Conservation (phyloP, 2,797 vertebrate genomes). For the Enteromius afrohamiltoni region DNA sequence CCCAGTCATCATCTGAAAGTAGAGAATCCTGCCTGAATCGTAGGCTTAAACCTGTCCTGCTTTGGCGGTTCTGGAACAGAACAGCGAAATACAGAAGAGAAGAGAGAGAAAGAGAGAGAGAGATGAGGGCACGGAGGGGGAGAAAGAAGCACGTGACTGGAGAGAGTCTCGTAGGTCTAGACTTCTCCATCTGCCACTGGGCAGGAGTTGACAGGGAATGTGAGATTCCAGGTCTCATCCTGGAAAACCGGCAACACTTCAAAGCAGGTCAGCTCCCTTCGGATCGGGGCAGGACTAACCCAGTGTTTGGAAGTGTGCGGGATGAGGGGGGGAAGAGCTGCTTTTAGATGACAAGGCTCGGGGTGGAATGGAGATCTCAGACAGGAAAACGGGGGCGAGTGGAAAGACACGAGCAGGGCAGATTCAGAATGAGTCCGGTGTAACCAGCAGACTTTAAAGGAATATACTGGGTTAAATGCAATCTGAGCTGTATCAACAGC, state of each 20-base stretch:
- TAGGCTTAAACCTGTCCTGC: conserved; percentile 2
- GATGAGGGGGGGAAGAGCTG: conserved; percentile 27
- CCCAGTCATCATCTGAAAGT: conserved; percentile 36
- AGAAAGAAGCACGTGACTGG: background rate
- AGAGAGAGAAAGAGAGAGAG: background rate
- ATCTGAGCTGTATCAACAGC: conserved; percentile 1
- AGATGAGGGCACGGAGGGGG: background rate
- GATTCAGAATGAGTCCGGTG: conserved; percentile 23
- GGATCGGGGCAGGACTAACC: conserved; percentile 45
- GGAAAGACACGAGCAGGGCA: conserved; percentile 13
- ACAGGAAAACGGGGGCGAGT: conserved; percentile 52
- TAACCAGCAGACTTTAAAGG: conserved; percentile 20
- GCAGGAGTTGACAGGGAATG: conserved; percentile 69
- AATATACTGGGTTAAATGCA: conserved; percentile 14
- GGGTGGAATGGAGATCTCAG: conserved; percentile 52
- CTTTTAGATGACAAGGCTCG: conserved; percentile 47
- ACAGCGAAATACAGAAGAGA: background rate
- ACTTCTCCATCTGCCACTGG: conserved; percentile 67
- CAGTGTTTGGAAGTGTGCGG: conserved; percentile 26
- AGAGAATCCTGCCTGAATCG: conserved; percentile 34
- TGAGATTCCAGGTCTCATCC: conserved; percentile 61
- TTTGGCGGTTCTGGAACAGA: conserved; percentile 13
- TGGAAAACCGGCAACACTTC: conserved; percentile 59
- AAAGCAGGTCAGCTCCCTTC: conserved; percentile 57
- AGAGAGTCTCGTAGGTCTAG: conserved; percentile 19